These are phyloP conservation scores for Ictalurus punctatus DNA, from an alignment of 2,113 vertebrate species.

Conservation along the genomic window DNA sequence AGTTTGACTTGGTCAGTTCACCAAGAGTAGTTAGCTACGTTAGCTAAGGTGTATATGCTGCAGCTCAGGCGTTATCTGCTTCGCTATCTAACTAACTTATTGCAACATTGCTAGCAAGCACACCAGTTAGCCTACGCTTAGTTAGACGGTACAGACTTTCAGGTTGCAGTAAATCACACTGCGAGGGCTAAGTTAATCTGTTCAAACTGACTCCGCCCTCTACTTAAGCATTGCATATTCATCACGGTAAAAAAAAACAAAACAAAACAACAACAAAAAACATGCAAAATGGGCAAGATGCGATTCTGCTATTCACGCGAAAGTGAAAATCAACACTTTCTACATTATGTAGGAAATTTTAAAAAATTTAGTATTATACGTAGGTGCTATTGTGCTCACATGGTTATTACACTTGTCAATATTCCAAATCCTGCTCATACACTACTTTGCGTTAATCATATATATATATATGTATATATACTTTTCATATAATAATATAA, in stretches of 20 bases:
- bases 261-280: too few relatives aligned
- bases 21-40: neutral
- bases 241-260: neutral
- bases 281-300: neutral
- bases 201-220: neutral
- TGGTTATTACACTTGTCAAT: neutral
- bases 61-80: neutral
- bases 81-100: too few relatives aligned
- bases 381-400: too few relatives aligned
- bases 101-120: neutral
- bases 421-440: neutral
- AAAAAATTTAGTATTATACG: neutral
- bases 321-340: too few relatives aligned
- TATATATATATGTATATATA: too few relatives aligned
- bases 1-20: neutral
- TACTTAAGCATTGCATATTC: neutral
- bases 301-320: too few relatives aligned
- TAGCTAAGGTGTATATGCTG: neutral
- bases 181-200: too few relatives aligned
- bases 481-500: neutral
- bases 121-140: neutral
- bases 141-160: neutral
- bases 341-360: too few relatives aligned
- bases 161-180: neutral
- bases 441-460: neutral